Conservation (phyloP, 2,888 invertebrate genomes). For the Mesorhabditis sp. region DNA sequence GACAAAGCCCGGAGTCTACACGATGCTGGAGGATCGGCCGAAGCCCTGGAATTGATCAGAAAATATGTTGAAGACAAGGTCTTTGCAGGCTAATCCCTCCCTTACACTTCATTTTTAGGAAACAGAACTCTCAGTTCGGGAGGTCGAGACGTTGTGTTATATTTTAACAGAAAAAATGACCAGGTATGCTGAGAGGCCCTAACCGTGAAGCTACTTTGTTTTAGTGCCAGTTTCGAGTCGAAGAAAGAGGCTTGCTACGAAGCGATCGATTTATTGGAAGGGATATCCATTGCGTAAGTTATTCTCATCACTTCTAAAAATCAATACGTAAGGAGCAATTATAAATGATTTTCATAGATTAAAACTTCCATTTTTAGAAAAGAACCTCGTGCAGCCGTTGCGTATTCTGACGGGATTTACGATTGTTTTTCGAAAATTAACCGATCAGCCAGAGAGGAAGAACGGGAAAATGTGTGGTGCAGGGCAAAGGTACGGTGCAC, state of each 20-base stretch:
- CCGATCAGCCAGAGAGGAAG: slow-evolving; percentile 34
- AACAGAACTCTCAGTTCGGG: neutral
- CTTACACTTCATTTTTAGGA: neutral
- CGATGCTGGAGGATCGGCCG: neutral
- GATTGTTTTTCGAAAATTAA: slow-evolving; percentile 38
- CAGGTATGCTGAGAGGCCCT: neutral
- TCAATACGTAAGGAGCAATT: neutral
- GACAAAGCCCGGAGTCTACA: neutral
- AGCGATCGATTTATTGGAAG: slow-evolving; percentile 31
- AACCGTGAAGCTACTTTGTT: slow-evolving; percentile 7
- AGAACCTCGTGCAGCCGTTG: slow-evolving; percentile 25
- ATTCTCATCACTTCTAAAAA: neutral
- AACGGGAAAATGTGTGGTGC: slow-evolving; percentile 36
- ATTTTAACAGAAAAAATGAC: slow-evolving; percentile 1
- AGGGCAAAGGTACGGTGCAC: slow-evolving; percentile 34
- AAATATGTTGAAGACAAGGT: neutral
- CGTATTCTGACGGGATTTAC: slow-evolving; percentile 34
- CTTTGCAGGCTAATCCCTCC: neutral
- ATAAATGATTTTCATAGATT: neutral
- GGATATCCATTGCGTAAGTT: slow-evolving; percentile 30
- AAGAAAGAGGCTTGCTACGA: slow-evolving; percentile 37
- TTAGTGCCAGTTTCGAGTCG: slow-evolving; percentile 35
- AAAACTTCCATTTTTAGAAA: slow-evolving; percentile 21
- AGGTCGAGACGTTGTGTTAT: neutral
- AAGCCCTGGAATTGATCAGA: neutral